Evolutionary conservation across 2,113 vertebrate genomes (phyloP).

Genomic region (Varanus komodoensis): DNA sequence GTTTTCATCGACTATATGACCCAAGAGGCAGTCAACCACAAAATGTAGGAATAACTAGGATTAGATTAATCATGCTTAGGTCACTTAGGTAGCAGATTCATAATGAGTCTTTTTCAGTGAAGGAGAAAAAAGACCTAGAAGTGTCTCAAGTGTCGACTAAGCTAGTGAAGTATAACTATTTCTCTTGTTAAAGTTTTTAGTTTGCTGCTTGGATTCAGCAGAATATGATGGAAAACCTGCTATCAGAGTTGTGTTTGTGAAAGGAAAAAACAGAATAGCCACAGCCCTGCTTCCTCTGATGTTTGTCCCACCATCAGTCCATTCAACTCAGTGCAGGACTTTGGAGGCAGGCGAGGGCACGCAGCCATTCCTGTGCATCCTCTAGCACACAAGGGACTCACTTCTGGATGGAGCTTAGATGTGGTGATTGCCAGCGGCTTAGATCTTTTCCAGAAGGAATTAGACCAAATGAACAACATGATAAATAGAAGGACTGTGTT

Average conservation of each 20-base stretch:
- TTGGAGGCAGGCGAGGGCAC: background rate
- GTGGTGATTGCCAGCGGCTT: background rate
- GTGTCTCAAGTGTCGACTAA: conserved; percentile 39
- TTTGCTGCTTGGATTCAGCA: conserved; percentile 44
- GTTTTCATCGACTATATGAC: conserved; percentile 66
- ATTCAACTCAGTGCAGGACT: background rate
- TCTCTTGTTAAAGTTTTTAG: conserved; percentile 43
- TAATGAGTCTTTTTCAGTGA: conserved; percentile 65
- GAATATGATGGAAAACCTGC: conserved; percentile 27
- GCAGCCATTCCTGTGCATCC: background rate
- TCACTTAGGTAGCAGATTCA: conserved; percentile 59
- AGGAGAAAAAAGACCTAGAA: conserved; percentile 46
- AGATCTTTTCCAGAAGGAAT: background rate
- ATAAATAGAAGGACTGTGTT: background rate
- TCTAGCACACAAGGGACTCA: background rate
- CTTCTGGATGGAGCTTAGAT: background rate
- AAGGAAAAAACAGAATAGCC: conserved; percentile 21
- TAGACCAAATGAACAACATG: background rate
- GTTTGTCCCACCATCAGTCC: background rate
- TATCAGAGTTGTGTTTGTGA: conserved; percentile 34
- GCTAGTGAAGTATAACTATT: conserved; percentile 47
- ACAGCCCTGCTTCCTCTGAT: conserved; percentile 17
- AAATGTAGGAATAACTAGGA: conserved; percentile 56
- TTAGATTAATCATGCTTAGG: conserved; percentile 66
- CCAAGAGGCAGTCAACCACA: conserved; percentile 53